Evolutionary conservation across 2,797 vertebrate genomes (phyloP), one percentile per base, ranked within the genome.

Genomic region (Oreochromis mossambicus): DNA sequence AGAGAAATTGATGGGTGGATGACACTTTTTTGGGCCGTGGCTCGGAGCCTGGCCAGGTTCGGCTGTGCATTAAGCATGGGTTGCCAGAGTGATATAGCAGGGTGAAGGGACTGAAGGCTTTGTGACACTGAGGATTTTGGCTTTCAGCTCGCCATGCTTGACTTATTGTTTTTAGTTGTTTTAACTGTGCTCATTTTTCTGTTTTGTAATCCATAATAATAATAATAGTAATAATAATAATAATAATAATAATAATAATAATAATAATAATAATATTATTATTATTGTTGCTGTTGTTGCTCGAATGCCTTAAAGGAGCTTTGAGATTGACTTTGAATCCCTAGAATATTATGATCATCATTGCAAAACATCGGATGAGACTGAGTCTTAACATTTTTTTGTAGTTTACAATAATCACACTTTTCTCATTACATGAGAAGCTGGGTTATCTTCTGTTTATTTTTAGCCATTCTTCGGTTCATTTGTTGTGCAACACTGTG

Each of bases 401-500:
- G 51, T 7, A 6, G 48, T 29, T 73, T 55, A 8, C 21, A 9
- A 19, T 29, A 68, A 38, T 70, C 34, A 43, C 10, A 14, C 7
- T 52, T 68, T 73, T 55, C 56, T 32, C 38, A 26, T 29, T 7
- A 41, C 54, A 77, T 36, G 5, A 26, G 21, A 78, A 46, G 24
- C 43, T 14, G 17, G 50, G 32, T 80, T 58, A 58, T 86, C 82
- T 56, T 68, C 54, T 8, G 15, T 61, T 75, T 91, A 87, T 92
- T 92, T 91, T 68, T 61, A 84, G 79, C 41, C 80, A 12, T 85
- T 80, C 32, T 81, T 63, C 3, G 9, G 80, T 86, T 81, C 73
- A 82, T 92, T 90, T 91, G 85, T 85, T 90, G 83, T 81, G 68
- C 61, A 87, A 55, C 68, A n/a, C 80, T 63, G 76, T 83, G 75